phyloP scores from a whole-genome alignment of 2,888 invertebrate genomes.

The Campoplex capitator region DNA sequence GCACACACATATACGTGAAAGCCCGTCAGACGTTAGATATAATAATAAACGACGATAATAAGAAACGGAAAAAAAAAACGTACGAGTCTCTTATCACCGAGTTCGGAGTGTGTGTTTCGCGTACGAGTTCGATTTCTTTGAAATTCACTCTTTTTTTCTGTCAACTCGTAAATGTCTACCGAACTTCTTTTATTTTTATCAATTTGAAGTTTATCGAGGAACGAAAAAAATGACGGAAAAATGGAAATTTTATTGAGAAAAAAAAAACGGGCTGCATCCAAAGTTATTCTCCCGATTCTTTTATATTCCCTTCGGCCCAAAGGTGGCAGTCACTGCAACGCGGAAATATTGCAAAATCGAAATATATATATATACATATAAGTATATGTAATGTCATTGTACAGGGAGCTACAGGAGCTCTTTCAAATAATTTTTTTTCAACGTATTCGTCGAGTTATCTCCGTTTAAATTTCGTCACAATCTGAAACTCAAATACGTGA shows the following conservation, averaged over 20 bases:
- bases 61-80: not conserved
- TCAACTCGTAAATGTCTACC: not conserved
- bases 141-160: slow-evolving; percentile 1
- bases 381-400: not conserved
- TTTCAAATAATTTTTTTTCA: not conserved
- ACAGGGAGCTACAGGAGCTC: not conserved
- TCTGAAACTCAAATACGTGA: not conserved
- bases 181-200: not conserved
- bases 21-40: slow-evolving; percentile 8
- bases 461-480: not conserved
- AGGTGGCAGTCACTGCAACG: slow-evolving; percentile 50
- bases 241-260: not conserved
- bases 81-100: slow-evolving; percentile 15
- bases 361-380: not conserved
- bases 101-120: not conserved
- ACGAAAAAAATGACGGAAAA: not conserved
- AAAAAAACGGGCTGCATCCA: slow-evolving; percentile 18
- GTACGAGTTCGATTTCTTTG: not conserved
- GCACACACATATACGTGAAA: slow-evolving; percentile 6
- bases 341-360: slow-evolving; percentile 31
- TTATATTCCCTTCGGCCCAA: slow-evolving; percentile 38
- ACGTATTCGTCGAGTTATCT: not conserved
- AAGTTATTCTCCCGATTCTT: slow-evolving; percentile 40
- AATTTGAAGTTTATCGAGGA: not conserved
- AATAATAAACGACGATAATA: slow-evolving; percentile 15